These are phyloP conservation scores for Ellobius talpinus DNA, from an alignment of 2,113 vertebrate genomes.

Conservation along the genomic window DNA sequence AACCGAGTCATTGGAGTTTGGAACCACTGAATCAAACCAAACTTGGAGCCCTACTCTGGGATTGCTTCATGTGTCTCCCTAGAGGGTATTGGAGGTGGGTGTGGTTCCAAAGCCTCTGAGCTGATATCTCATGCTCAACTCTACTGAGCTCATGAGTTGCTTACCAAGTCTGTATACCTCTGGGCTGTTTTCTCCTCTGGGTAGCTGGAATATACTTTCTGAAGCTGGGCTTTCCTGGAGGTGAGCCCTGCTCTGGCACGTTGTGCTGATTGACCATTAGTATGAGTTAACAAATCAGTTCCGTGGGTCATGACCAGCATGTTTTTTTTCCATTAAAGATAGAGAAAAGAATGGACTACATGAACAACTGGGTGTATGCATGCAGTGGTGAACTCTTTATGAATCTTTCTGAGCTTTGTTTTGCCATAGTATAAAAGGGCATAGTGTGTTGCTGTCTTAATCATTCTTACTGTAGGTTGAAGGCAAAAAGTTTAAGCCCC, in stretches of 20 bases:
- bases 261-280: not conserved
- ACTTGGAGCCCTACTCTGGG: not conserved
- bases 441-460: not conserved
- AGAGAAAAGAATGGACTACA: not conserved
- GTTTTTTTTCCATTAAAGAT: not conserved
- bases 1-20: not conserved
- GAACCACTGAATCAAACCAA: not conserved
- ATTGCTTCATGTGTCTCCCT: not conserved
- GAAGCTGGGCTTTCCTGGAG: not conserved
- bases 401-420: not conserved
- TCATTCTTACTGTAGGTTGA: not conserved
- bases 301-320: not conserved
- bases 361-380: not conserved
- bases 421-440: not conserved
- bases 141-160: not conserved
- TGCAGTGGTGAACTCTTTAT: not conserved
- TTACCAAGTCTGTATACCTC: not conserved
- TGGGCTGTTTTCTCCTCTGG: not conserved
- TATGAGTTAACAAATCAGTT: not conserved
- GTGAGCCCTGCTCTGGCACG: not conserved
- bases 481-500: not conserved
- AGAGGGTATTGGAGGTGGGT: not conserved
- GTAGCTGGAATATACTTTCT: not conserved
- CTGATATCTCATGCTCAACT: not conserved
- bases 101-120: not conserved